Evolutionary conservation across 2,797 vertebrate species (phyloP).

Genomic region (Pantherophis alleghaniensis): DNA sequence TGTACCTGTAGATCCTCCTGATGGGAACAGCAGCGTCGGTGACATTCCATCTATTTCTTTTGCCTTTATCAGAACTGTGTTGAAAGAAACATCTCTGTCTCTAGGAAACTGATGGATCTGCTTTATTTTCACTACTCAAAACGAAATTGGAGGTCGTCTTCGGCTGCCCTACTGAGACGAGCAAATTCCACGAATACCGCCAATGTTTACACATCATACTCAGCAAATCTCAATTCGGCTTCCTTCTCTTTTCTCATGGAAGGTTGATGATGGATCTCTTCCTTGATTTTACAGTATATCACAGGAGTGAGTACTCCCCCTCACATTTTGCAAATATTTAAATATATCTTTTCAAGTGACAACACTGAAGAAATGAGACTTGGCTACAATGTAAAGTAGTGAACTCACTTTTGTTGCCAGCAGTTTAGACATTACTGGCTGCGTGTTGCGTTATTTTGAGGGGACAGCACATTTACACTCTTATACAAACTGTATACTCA

Average conservation of each 20-base stretch:
- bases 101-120: constrained; percentile 43
- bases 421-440: too few species aligned
- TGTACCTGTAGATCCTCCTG: constrained; percentile 50
- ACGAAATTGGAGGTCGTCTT: constrained; percentile 50
- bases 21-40: background rate
- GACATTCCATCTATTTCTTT: constrained; percentile 41
- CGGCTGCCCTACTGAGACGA: background rate
- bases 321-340: too few species aligned
- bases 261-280: background rate
- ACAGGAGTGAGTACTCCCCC: too few species aligned
- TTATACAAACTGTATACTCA: too few species aligned
- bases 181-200: background rate
- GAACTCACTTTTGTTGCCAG: too few species aligned
- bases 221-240: background rate
- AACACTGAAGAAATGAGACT: too few species aligned
- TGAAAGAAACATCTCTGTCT: constrained; percentile 4
- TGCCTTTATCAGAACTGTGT: constrained; percentile 15
- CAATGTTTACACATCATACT: background rate
- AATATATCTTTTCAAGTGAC: too few species aligned
- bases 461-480: too few species aligned
- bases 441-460: too few species aligned
- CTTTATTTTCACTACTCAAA: constrained; percentile 49
- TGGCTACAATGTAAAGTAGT: too few species aligned
- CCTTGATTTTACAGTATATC: background rate
- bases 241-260: background rate